Conservation (phyloP, 2,888 invertebrate genomes). For the Cephus runcator region DNA sequence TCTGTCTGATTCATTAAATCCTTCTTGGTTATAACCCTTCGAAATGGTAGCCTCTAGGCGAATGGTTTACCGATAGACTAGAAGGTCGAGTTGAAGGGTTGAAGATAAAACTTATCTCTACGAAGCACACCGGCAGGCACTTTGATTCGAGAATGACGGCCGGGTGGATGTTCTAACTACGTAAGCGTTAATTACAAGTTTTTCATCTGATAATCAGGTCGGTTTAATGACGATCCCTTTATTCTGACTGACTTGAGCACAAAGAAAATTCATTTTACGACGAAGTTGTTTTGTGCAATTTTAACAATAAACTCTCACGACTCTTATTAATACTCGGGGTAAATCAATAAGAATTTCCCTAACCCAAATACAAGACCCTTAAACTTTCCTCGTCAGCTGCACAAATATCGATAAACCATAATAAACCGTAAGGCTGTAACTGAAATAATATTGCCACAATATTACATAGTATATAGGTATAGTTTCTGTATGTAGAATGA, state of each 20-base stretch:
- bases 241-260: background rate
- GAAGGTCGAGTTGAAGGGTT: background rate
- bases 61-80: background rate
- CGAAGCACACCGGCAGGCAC: background rate
- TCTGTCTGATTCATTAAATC: background rate
- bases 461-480: background rate
- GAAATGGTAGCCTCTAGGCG: background rate
- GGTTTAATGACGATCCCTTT: background rate
- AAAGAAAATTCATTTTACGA: background rate
- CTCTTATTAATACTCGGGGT: background rate
- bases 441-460: background rate
- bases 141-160: background rate
- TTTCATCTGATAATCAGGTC: slow-evolving; percentile 1
- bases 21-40: background rate
- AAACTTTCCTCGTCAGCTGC: background rate
- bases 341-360: background rate
- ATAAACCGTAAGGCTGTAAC: background rate
- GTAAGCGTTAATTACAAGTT: slow-evolving; percentile 1
- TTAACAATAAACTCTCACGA: background rate
- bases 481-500: background rate
- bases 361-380: background rate
- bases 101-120: background rate
- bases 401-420: background rate
- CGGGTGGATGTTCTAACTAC: background rate
- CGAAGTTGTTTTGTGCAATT: background rate